Evolutionary conservation across 2,113 vertebrate genomes (phyloP), one percentile per base, ranked within the genome.

Genomic region (Reinhardtius hippoglossoides): DNA sequence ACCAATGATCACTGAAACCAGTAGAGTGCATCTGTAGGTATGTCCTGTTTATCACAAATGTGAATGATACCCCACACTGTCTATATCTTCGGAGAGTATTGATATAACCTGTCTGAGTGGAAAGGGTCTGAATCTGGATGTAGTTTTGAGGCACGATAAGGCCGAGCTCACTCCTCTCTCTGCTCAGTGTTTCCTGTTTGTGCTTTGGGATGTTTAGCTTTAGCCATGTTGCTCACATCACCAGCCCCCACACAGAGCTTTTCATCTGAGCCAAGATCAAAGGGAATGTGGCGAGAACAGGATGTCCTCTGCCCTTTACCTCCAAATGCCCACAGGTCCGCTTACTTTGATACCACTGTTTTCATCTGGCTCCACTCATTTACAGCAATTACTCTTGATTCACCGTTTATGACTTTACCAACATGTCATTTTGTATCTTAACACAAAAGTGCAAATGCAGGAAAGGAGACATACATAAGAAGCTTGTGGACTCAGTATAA

Each of bases 261-360:
- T 31, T 90, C 67, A 91, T 90, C 83, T 86, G 66, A 79, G 76
- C 62, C 63, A 15, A 68, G 86, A 92, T 91, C 42, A 90, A 91
- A 90, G 65, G 55, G 63, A 57, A 54, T 69, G 72, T 54, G 62
- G 62, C 37, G 18, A 44, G 20, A 70, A 52, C 54, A 62, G 69
- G 62, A 69, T 76, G 58, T 73, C 54, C 58, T 81, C 76, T 81
- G 82, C 67, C 81, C 85, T 87, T 87, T 80, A 63, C 48, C 71
- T 80, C 64, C 52, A 60, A 52, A 69, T 66, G 63, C 31, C 60
- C 42, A 35, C 76, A 62, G 55, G 6, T 21, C 9, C 37, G 57
- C 48, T 74, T 78, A 77, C 78, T 74, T 42, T 83, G 58, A 71
- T 46, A 21, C 66, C 52, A 46, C 61, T 59, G 15, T 67, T 18